A percentile compares a stretch with the other conserved stretches of the same genome.
Conservation (phyloP, 2,797 vertebrate genomes). For the Peromyscus eremicus region DNA sequence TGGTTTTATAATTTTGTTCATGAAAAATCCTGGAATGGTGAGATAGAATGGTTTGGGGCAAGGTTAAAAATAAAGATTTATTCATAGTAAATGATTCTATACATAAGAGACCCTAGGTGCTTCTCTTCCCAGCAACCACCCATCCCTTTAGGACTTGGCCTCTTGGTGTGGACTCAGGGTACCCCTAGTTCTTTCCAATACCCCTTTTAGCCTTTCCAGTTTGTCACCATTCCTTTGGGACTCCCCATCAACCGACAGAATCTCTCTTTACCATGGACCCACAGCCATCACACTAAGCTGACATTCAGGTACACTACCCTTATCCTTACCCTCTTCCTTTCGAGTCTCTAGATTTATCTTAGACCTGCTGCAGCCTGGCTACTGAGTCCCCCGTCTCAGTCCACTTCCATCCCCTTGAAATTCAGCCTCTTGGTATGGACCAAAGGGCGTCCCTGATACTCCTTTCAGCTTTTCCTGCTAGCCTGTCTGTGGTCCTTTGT, state of each 20-base stretch:
- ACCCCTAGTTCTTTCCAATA: not conserved
- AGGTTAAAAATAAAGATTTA: not conserved
- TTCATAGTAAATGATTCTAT: not conserved
- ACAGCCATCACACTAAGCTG: not conserved
- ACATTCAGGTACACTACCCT: not conserved
- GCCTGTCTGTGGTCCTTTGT: not conserved
- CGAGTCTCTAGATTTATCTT: not conserved
- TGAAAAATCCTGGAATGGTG: conserved; percentile 24
- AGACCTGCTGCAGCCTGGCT: not conserved
- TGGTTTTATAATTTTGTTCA: conserved; percentile 15
- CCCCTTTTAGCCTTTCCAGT: not conserved
- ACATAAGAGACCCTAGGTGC: not conserved
- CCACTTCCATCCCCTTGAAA: not conserved
- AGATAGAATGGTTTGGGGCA: not conserved
- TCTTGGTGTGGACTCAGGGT: not conserved
- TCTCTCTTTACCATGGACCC: not conserved
- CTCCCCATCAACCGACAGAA: not conserved
- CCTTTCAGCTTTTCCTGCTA: not conserved
- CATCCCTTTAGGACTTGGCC: not conserved
- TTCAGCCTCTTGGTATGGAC: not conserved
- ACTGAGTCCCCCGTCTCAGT: not conserved
- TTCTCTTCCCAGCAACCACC: not conserved
- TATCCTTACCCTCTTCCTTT: not conserved
- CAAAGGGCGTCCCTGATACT: not conserved
- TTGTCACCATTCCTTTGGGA: not conserved